These are phyloP conservation scores for Rousettus madagascariensis DNA, from an alignment of 2,797 vertebrate genomes.

Conservation along the genomic window DNA sequence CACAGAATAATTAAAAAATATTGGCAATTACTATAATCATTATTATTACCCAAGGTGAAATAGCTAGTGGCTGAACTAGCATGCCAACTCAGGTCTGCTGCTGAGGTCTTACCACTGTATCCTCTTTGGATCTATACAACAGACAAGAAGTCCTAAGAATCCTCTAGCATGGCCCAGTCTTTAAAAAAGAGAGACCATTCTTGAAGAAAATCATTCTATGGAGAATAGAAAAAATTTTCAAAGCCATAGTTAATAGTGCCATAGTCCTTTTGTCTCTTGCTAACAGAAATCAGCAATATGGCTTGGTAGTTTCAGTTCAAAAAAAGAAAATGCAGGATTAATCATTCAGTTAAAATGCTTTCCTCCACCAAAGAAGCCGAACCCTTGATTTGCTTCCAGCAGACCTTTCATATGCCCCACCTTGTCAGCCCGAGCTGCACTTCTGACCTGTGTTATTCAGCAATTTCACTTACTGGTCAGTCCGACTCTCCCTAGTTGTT, in stretches of 20 bases:
- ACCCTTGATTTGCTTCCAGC: not conserved
- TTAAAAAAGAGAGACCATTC: not conserved
- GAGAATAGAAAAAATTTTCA: not conserved
- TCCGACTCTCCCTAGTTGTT: constrained; percentile 1
- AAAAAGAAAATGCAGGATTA: not conserved
- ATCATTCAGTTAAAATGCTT: not conserved
- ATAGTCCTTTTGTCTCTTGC: not conserved
- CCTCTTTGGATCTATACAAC: not conserved
- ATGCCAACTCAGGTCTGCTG: not conserved
- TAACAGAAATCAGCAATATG: not conserved
- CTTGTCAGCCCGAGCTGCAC: not conserved
- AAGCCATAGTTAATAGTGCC: not conserved
- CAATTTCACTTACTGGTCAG: constrained; percentile 2
- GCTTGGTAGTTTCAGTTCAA: constrained; percentile 2
- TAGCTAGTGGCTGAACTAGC: not conserved
- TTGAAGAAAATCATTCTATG: not conserved
- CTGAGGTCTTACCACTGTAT: not conserved
- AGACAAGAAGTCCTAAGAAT: not conserved
- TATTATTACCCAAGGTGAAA: not conserved
- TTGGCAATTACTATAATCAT: not conserved
- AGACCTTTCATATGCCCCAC: not conserved
- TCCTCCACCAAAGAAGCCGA: not conserved
- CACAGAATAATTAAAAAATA: not conserved
- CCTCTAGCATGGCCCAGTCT: not conserved
- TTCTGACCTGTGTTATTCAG: not conserved